These are phyloP conservation scores for Nemoura dubitans DNA, from an alignment of 2,888 invertebrate species.

Conservation along the genomic window DNA sequence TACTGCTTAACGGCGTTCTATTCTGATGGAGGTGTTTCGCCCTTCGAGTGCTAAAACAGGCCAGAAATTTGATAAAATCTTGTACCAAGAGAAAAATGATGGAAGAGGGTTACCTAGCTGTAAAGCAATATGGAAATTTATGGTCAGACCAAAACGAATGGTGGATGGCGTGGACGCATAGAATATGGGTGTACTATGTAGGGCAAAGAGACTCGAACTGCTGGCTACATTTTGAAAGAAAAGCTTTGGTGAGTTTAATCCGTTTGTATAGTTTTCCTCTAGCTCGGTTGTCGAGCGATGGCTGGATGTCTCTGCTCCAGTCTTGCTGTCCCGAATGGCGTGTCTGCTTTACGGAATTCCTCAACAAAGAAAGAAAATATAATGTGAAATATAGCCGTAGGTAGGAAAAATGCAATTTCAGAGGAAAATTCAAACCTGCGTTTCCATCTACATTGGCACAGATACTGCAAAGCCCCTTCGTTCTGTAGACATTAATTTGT, in stretches of 20 bases:
- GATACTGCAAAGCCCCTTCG: background rate
- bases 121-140: background rate
- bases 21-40: background rate
- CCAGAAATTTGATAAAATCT: slow-evolving; percentile 2
- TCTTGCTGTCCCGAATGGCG: background rate
- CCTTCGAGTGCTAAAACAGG: background rate
- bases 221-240: background rate
- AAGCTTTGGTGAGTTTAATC: background rate
- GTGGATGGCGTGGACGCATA: background rate
- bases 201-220: background rate
- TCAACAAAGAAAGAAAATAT: background rate
- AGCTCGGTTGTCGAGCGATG: background rate
- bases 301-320: background rate
- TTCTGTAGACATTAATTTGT: background rate
- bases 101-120: background rate
- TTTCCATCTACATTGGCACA: background rate
- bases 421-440: background rate
- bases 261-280: background rate
- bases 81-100: background rate
- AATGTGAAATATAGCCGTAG: background rate
- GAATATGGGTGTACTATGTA: background rate
- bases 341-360: background rate
- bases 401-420: background rate
- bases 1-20: background rate
- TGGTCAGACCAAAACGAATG: background rate